Base-by-base conservation (phyloP, 2,888 invertebrate genomes). In the Eupithecia centaureata region DNA sequence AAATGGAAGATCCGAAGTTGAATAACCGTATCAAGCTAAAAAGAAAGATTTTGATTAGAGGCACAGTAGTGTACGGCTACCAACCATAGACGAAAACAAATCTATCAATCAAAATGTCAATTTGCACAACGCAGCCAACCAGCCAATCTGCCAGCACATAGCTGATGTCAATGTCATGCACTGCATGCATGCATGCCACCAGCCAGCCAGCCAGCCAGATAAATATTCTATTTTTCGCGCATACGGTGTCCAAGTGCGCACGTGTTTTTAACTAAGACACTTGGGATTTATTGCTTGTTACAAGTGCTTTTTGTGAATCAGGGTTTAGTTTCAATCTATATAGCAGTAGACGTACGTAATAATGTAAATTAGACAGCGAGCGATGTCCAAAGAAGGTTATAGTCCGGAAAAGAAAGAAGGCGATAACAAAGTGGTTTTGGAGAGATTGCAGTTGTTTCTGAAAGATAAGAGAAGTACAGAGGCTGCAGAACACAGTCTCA, bases 301-400 rank as follows among this genome's bases (percentile, higher is more conserved):
- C 7, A 27, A 15, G 13, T 35, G 3, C 4, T 59, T 28, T 25
- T 35, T 18, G 47, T 32, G n/a, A 12, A 2, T 61, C 1, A 22
- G n/a, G n/a, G 33, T 33, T 2, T 27, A 47, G 30, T 30, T 57
- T 33, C 13, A n/a, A 18, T 18, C 30, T 58, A 25, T 22, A 47
- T 5, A 32, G 1, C 22, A 60, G 35, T 12, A 52, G 7, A 25
- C 56, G 30, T 38, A 52, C 59, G 35, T 60, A 22, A 77, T 70
- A 62, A 84, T 84, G 84, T 80, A 80, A 84, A 77, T 75, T 68
- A 63, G 42, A 64, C 52, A 59, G 66, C 70, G 75, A 86, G 88
- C 84, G 65, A 93, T 93, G 93, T 91, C 93, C 79, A 92, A 89
- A 86, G 93, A 93, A 88, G 92, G 92, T 91, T 92, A 92, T 90